Conservation (phyloP, 2,888 invertebrate genomes). For the Sturmia bella region DNA sequence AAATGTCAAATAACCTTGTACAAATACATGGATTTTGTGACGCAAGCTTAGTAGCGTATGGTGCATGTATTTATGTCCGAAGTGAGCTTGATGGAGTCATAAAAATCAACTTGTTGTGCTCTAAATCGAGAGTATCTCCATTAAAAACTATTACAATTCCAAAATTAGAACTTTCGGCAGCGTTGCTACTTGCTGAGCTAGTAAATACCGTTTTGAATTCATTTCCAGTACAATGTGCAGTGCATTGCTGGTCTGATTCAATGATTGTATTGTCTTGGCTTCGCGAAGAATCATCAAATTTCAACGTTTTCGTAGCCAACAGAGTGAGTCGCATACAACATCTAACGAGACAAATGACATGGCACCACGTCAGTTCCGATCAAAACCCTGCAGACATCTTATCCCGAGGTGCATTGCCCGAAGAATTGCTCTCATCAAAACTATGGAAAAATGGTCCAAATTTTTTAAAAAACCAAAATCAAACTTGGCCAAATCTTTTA, state of each 20-base stretch:
- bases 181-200: not conserved
- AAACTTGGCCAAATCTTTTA: conserved; percentile 14
- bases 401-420: conserved; percentile 36
- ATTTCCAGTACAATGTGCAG: not conserved
- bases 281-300: conserved; percentile 46
- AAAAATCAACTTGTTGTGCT: conserved; percentile 1
- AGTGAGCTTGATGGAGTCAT: not conserved
- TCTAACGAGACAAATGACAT: too few relatives aligned
- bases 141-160: conserved; percentile 59
- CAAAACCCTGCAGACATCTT: conserved; percentile 33
- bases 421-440: conserved; percentile 16
- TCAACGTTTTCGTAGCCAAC: conserved; percentile 4
- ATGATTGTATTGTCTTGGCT: conserved; percentile 60
- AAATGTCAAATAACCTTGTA: not conserved
- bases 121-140: conserved; percentile 39
- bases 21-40: conserved; percentile 1
- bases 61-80: not conserved
- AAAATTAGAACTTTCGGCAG: conserved; percentile 63
- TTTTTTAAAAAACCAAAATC: conserved; percentile 1
- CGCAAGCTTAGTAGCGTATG: not conserved
- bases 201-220: not conserved
- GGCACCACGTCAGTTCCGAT: conserved; percentile 55
- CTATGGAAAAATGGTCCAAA: conserved; percentile 19
- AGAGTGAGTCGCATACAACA: conserved; percentile 47
- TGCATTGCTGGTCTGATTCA: conserved; percentile 62